These are phyloP conservation scores for Leptosomus discolor DNA, from an alignment of 2,113 vertebrate genomes.

Conservation along the genomic window DNA sequence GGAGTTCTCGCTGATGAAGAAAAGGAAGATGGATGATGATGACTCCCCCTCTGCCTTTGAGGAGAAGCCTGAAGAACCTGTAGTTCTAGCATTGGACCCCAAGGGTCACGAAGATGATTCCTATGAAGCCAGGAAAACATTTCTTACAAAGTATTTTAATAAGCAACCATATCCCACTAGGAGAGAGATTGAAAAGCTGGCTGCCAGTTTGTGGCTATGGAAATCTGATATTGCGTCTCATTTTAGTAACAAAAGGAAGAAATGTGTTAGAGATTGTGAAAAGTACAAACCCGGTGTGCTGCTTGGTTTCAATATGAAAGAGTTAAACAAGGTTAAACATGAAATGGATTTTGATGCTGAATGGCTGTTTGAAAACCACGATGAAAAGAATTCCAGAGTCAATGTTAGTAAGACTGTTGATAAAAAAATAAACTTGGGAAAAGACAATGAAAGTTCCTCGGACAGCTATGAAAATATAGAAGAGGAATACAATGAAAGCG, in stretches of 20 bases:
- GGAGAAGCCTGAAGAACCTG: slow-evolving; percentile 90
- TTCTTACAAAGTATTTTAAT: slow-evolving; percentile 93
- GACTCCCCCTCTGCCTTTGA: slow-evolving; percentile 78
- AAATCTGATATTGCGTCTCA: slow-evolving; percentile 94
- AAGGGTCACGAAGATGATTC: slow-evolving; percentile 93
- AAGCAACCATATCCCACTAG: slow-evolving; percentile 88
- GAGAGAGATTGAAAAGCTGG: slow-evolving; percentile 92
- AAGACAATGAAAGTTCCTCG: slow-evolving; percentile 77
- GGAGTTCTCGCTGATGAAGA: slow-evolving; percentile 85
- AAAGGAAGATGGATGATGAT: slow-evolving; percentile 79
- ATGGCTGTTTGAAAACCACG: slow-evolving; percentile 78
- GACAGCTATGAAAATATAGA: slow-evolving; percentile 77
- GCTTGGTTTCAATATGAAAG: slow-evolving; percentile 94
- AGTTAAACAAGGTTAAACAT: slow-evolving; percentile 86
- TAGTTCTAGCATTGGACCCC: slow-evolving; percentile 89
- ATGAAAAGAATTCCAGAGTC: slow-evolving; percentile 84
- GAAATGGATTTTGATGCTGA: slow-evolving; percentile 82
- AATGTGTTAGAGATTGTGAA: slow-evolving; percentile 88
- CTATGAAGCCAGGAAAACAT: slow-evolving; percentile 91
- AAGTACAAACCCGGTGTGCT: slow-evolving; percentile 82
- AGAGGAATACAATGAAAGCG: slow-evolving; percentile 76
- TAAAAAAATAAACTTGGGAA: slow-evolving; percentile 75
- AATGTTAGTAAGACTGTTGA: slow-evolving; percentile 82
- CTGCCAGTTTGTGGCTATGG: slow-evolving; percentile 93
- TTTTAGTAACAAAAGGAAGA: slow-evolving; percentile 90